Conservation (phyloP, 2,113 vertebrate species). For the Myotis lucifugus region DNA sequence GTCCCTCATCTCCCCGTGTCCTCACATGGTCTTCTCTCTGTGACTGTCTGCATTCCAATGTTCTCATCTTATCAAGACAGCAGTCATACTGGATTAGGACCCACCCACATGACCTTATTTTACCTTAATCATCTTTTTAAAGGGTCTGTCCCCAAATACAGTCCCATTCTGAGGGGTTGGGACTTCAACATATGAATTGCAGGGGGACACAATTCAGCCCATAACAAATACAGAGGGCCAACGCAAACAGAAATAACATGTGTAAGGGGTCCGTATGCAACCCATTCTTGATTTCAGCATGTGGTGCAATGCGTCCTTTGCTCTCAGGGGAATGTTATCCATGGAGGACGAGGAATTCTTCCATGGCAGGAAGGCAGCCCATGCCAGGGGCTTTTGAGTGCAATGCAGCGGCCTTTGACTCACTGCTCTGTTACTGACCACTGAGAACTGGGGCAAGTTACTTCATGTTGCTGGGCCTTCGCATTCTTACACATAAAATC, state of each 20-base stretch:
- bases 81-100: not conserved
- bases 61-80: not conserved
- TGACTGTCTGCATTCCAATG: not conserved
- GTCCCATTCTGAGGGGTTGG: not conserved
- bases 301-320: not conserved
- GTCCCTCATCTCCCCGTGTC: not conserved
- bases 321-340: not conserved
- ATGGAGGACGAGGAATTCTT: not conserved
- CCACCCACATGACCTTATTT: not conserved
- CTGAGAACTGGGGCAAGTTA: not conserved
- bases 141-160: not conserved
- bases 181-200: not conserved
- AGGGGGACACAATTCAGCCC: not conserved
- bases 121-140: not conserved
- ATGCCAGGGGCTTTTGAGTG: not conserved
- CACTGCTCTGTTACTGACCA: not conserved
- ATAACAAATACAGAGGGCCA: not conserved
- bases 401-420: not conserved
- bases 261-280: not conserved
- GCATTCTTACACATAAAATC: not conserved
- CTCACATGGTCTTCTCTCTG: not conserved
- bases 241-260: not conserved
- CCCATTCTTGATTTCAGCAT: not conserved
- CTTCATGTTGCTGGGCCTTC: not conserved
- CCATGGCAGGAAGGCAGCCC: not conserved